Base-by-base conservation (phyloP, 1,140 invertebrate species). In the Cherax destructor region DNA sequence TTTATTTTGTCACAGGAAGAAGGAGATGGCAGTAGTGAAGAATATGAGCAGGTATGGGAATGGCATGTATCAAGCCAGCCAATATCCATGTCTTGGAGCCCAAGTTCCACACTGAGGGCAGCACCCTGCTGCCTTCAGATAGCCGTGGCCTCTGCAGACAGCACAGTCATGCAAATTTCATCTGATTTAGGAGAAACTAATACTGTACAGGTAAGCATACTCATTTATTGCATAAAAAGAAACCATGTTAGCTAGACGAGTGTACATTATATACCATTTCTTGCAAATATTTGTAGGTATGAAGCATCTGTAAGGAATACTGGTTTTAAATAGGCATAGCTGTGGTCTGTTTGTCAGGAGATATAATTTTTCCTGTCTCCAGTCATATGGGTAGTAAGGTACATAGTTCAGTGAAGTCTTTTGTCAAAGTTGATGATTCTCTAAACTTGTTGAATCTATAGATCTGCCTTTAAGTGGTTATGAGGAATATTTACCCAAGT, bases 61-160 rank as follows among this genome's bases (percentile, higher is more conserved):
- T 91, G 89, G 89, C 89, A 91, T 80, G 83, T 85, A 9, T 91
- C 83, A 50, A 91, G 89, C 59, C 89, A 91, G 61, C 89, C 89
- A n/a, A 77, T 91, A 49, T 91, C 80, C 30, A 24, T 91, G 30
- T 30, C 89, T 21, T 91, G 89, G 89, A 91, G 89, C 49, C 89
- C 89, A 18, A 86, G 24, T 79, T 72, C 89, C 4, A 86, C 89
- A 18, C 59, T 91, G 16, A 72, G 61, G 18, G 74, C 89, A 52
- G 61, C 49, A 9, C 83, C 89, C 21, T 10, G 49, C 18, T 91
- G 89, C 47, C 83, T 91, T 4, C 89, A 91, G 49, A 18, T 91
- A 11, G 81, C 83, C 18, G 83, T 91, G 18, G 89, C 83, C 9
- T 91, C 89, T 6, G 83, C 76, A 21, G 77, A 91, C 56, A 77